phyloP scores from a whole-genome alignment of 2,888 invertebrate genomes.

The Acanthococcus lagerstroemiae region DNA sequence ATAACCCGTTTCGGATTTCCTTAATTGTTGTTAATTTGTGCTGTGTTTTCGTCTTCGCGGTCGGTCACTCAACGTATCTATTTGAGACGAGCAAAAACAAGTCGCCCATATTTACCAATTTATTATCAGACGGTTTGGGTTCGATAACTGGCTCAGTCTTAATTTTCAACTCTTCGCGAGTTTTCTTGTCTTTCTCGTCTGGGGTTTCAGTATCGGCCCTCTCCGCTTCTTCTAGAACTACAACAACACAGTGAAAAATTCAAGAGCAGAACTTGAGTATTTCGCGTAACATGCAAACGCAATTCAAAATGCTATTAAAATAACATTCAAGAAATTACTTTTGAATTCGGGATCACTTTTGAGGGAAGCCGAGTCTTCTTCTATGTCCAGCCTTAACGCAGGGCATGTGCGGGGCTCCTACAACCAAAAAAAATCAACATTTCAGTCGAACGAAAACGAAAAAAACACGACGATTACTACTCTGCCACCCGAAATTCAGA shows the following conservation, averaged over 20 bases:
- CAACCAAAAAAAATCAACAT: slow-evolving; percentile 40
- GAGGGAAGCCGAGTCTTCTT: slow-evolving; percentile 77
- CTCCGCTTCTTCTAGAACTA: slow-evolving; percentile 42
- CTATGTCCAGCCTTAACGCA: slow-evolving; percentile 52
- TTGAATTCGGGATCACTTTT: slow-evolving; percentile 74
- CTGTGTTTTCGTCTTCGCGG: no score
- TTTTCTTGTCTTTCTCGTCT: slow-evolving; percentile 42
- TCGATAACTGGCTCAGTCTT: slow-evolving; percentile 35
- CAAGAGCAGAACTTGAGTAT: background rate
- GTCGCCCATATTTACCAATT: slow-evolving; percentile 24
- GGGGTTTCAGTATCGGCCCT: slow-evolving; percentile 43
- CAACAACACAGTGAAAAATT: slow-evolving; percentile 34
- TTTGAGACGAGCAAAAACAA: background rate
- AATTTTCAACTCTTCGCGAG: slow-evolving; percentile 42
- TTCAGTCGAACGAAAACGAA: no score
- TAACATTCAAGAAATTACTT: slow-evolving; percentile 40
- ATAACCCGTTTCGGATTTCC: no score
- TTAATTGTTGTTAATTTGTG: no score
- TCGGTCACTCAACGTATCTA: no score
- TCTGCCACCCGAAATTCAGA: no score
- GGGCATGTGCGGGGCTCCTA: slow-evolving; percentile 81
- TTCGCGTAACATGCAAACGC: background rate
- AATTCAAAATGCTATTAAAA: background rate
- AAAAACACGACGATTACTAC: no score
- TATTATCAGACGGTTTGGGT: slow-evolving; percentile 38